Evolutionary conservation across 2,888 invertebrate species (phyloP).

Genomic region (Aphrophora alni): DNA sequence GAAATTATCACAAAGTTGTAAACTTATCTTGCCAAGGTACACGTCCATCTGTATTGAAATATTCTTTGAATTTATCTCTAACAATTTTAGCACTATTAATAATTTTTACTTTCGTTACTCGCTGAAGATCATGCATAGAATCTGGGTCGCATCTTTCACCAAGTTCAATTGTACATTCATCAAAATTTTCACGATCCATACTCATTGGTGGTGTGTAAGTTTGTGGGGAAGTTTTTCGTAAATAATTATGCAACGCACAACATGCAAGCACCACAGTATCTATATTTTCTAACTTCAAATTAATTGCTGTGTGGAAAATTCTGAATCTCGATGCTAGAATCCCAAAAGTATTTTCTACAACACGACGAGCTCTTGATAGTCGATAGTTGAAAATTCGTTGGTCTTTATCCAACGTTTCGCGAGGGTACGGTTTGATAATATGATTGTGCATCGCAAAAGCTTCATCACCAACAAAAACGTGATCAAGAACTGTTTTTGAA

Average conservation of each 20-base stretch:
- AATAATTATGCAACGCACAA: slow-evolving; percentile 36
- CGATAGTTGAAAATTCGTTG: slow-evolving; percentile 31
- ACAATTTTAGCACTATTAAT: slow-evolving; percentile 35
- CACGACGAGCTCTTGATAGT: slow-evolving; percentile 32
- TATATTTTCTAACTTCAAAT: slow-evolving; percentile 31
- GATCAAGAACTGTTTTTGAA: slow-evolving; percentile 41
- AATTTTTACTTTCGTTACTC: slow-evolving; percentile 34
- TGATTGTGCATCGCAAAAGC: slow-evolving; percentile 29
- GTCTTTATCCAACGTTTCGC: too few species aligned
- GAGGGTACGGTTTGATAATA: slow-evolving; percentile 36
- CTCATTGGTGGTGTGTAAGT: slow-evolving; percentile 30
- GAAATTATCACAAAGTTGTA: too few species aligned
- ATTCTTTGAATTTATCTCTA: slow-evolving; percentile 40
- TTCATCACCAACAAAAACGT: slow-evolving; percentile 39
- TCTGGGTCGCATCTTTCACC: slow-evolving; percentile 39
- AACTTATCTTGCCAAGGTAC: slow-evolving; percentile 44
- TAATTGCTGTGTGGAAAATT: slow-evolving; percentile 32
- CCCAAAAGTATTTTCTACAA: slow-evolving; percentile 32
- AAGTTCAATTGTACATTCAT: slow-evolving; percentile 26
- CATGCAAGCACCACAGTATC: slow-evolving; percentile 34
- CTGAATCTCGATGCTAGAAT: slow-evolving; percentile 31
- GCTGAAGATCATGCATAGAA: slow-evolving; percentile 33
- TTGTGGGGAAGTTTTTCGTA: slow-evolving; percentile 19
- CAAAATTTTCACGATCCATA: slow-evolving; percentile 31
- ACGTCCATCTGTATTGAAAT: slow-evolving; percentile 41